Percentiles rank a stretch among this genome's conserved stretches.
Evolutionary conservation across 2,113 vertebrate species (phyloP).

Genomic region (Balaeniceps rex): DNA sequence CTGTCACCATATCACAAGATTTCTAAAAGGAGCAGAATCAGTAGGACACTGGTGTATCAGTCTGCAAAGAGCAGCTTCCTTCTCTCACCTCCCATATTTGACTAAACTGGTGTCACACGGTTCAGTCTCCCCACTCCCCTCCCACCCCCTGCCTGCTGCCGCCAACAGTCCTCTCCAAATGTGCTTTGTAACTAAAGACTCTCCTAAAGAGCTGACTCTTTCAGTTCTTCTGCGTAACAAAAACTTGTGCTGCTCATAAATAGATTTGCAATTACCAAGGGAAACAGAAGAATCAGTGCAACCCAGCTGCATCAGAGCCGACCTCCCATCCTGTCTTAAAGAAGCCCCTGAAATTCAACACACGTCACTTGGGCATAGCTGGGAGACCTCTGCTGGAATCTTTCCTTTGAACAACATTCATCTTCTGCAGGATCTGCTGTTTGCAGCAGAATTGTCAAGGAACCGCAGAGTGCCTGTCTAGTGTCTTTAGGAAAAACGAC

Average conservation of each 20-base stretch:
- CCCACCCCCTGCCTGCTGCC: not conserved
- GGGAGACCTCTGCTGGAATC: not conserved
- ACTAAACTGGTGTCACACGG: not conserved
- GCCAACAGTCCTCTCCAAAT: not conserved
- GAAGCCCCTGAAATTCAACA: not conserved
- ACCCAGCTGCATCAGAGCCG: not conserved
- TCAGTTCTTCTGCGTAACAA: not conserved
- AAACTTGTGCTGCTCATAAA: conserved; percentile 36
- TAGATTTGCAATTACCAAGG: conserved; percentile 37
- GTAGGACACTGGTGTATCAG: conserved; percentile 6
- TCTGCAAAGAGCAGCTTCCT: conserved; percentile 16
- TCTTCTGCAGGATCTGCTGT: not conserved
- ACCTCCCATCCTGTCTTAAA: not conserved
- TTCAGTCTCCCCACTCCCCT: not conserved
- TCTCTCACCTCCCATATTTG: not conserved
- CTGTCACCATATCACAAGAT: conserved; percentile 41
- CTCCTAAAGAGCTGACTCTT: conserved; percentile 42
- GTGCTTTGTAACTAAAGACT: conserved; percentile 14
- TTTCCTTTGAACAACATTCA: not conserved
- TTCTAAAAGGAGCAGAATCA: conserved; percentile 40
- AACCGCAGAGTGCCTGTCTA: not conserved
- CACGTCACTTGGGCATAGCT: not conserved
- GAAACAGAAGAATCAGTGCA: conserved; percentile 22
- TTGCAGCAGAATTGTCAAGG: not conserved
- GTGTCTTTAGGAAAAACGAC: not conserved